Evolutionary conservation across 1,140 invertebrate genomes (phyloP).

Genomic region (Heliothis subflexa): DNA sequence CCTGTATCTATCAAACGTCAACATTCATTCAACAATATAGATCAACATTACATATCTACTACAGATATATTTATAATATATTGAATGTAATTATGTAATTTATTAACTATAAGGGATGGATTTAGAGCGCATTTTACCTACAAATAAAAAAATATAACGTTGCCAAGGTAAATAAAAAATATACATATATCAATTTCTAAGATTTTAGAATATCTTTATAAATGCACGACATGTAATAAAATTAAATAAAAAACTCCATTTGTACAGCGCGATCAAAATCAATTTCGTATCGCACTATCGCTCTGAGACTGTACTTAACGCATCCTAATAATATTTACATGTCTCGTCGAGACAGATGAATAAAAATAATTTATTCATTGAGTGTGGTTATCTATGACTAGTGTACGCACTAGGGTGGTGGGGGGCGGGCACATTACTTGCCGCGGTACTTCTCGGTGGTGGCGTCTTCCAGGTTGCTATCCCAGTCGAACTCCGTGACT

Average conservation of each 20-base stretch:
- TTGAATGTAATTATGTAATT: constrained; percentile 47
- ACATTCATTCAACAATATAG: constrained; percentile 56
- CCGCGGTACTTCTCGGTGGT: constrained; percentile 81
- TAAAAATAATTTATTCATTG: constrained; percentile 41
- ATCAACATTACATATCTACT: constrained; percentile 59
- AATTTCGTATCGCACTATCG: constrained; percentile 3
- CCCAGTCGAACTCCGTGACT: constrained; percentile 94
- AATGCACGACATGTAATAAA: constrained; percentile 46
- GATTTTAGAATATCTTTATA: constrained; percentile 42
- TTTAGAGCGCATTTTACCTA: constrained; percentile 48
- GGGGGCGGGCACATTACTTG: constrained; percentile 64
- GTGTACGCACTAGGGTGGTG: constrained; percentile 55
- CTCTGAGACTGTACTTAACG: constrained; percentile 32
- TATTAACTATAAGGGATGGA: constrained; percentile 58
- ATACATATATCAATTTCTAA: constrained; percentile 18
- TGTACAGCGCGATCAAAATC: constrained; percentile 25
- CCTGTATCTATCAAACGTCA: constrained; percentile 63
- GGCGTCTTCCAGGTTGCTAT: constrained; percentile 92
- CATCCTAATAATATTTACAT: constrained; percentile 43
- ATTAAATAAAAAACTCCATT: constrained; percentile 36
- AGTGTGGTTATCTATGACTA: constrained; percentile 56
- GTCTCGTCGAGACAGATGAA: constrained; percentile 9
- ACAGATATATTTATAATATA: constrained; percentile 55
- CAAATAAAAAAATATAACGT: constrained; percentile 16
- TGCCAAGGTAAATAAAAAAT: constrained; percentile 23